Percentiles rank a stretch among this genome's conserved stretches.
These are phyloP conservation scores for Hofmannophila pseudospretella DNA, from an alignment of 2,888 invertebrate species.

Conservation along the genomic window DNA sequence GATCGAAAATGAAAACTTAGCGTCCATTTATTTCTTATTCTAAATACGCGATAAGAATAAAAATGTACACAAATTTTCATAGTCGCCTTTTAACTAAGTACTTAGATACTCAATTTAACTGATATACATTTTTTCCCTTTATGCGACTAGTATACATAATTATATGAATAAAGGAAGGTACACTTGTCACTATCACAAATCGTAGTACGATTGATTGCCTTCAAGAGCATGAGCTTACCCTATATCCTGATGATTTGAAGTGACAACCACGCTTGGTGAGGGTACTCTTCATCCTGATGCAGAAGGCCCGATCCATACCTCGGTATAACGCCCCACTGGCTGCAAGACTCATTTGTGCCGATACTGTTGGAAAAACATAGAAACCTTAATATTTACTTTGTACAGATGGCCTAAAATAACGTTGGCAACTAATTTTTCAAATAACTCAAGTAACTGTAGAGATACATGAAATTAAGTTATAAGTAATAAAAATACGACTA, in stretches of 20 bases:
- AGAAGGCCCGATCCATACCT: slow-evolving; percentile 94
- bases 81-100: slow-evolving; percentile 9
- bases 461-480: too few relatives aligned
- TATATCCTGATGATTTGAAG: slow-evolving; percentile 96
- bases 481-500: too few relatives aligned
- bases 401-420: too few relatives aligned
- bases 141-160: too few relatives aligned
- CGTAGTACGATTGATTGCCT: too few relatives aligned
- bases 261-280: slow-evolving; percentile 98
- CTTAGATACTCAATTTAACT: background rate
- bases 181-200: too few relatives aligned
- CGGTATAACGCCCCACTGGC: slow-evolving; percentile 84
- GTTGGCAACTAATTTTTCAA: too few relatives aligned
- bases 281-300: slow-evolving; percentile 98
- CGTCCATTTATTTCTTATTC: slow-evolving; percentile 58
- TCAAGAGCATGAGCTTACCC: slow-evolving; percentile 91
- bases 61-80: slow-evolving; percentile 62
- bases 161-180: too few relatives aligned
- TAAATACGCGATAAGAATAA: slow-evolving; percentile 48
- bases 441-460: too few relatives aligned
- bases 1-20: slow-evolving; percentile 76
- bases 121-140: too few relatives aligned
- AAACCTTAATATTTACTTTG: too few relatives aligned
- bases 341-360: slow-evolving; percentile 88
- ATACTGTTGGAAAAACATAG: slow-evolving; percentile 77